Conservation (phyloP, 2,797 vertebrate species). For the Serranus cabrilla region DNA sequence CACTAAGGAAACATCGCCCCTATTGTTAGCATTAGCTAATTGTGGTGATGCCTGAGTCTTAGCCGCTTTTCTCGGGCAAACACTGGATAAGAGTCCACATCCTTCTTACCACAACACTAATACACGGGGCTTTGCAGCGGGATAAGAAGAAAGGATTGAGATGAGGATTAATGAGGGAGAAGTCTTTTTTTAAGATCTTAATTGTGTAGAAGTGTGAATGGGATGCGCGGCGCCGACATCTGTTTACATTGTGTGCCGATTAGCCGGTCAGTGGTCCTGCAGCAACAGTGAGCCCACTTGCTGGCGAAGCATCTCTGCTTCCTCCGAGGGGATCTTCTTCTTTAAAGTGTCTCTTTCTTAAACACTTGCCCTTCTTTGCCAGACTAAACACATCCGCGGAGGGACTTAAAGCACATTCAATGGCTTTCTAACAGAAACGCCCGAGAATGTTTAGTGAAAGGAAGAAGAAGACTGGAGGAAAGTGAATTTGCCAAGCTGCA, state of each 20-base stretch:
- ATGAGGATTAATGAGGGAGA: constrained; percentile 85
- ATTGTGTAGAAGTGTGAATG: constrained; percentile 82
- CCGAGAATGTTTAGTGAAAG: constrained; percentile 51
- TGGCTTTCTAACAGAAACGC: constrained; percentile 57
- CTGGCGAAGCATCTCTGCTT: constrained; percentile 67
- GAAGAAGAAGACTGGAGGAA: constrained; percentile 36
- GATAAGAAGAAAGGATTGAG: constrained; percentile 82
- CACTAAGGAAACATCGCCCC: constrained; percentile 77
- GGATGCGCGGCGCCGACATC: constrained; percentile 67
- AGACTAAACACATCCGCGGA: constrained; percentile 64
- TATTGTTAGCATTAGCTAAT: constrained; percentile 85
- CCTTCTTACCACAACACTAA: constrained; percentile 85
- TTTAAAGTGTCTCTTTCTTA: constrained; percentile 75
- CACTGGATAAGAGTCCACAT: constrained; percentile 87
- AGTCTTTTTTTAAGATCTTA: constrained; percentile 77
- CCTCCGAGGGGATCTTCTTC: constrained; percentile 63
- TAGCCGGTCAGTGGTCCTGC: constrained; percentile 82
- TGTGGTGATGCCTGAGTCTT: constrained; percentile 82
- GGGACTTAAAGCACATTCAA: constrained; percentile 71
- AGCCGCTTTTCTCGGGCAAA: constrained; percentile 85
- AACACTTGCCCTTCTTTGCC: constrained; percentile 66
- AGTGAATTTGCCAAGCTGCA: constrained; percentile 42
- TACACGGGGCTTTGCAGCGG: constrained; percentile 79
- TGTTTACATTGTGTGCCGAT: constrained; percentile 83
- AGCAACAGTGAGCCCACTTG: constrained; percentile 78